These are phyloP conservation scores for Chionodraco myersi DNA, from an alignment of 2,113 vertebrate species.

Conservation along the genomic window DNA sequence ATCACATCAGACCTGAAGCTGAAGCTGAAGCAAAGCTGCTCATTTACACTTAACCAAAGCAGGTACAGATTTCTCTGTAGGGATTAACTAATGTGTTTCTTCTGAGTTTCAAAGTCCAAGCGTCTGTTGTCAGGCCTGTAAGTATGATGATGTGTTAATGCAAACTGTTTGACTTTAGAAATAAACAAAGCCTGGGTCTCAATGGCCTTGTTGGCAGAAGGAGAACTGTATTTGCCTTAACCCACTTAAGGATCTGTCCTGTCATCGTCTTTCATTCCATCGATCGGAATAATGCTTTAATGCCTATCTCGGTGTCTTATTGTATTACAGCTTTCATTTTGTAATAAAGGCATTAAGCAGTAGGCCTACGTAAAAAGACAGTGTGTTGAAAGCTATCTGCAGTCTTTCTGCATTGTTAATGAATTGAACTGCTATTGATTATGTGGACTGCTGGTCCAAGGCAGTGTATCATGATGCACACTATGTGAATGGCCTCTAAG, in stretches of 20 bases:
- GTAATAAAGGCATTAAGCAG: constrained; percentile 7
- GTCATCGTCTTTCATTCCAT: constrained; percentile 48
- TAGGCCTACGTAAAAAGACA: not conserved
- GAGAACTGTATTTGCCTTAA: constrained; percentile 22
- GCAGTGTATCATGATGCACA: not conserved
- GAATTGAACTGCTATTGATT: constrained; percentile 40
- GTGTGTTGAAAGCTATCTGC: constrained; percentile 5
- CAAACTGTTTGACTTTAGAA: not conserved
- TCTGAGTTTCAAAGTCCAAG: not conserved
- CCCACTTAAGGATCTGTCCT: constrained; percentile 15
- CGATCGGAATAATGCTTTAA: constrained; percentile 29
- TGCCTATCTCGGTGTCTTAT: not conserved
- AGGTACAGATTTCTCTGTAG: constrained; percentile 12
- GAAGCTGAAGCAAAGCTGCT: not conserved
- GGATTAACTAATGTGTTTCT: constrained; percentile 10
- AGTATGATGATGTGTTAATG: not conserved
- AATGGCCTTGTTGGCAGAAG: not conserved
- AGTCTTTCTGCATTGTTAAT: constrained; percentile 29
- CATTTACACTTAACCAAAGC: constrained; percentile 34
- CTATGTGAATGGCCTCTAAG: not conserved
- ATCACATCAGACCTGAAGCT: constrained; percentile 2
- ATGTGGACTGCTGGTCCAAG: constrained; percentile 4
- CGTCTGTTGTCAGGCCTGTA: not conserved
- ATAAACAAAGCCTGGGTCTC: not conserved
- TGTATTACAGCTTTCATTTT: constrained; percentile 14